Evolutionary conservation across 2,113 vertebrate species (phyloP).

Genomic region (Jaculus jaculus): DNA sequence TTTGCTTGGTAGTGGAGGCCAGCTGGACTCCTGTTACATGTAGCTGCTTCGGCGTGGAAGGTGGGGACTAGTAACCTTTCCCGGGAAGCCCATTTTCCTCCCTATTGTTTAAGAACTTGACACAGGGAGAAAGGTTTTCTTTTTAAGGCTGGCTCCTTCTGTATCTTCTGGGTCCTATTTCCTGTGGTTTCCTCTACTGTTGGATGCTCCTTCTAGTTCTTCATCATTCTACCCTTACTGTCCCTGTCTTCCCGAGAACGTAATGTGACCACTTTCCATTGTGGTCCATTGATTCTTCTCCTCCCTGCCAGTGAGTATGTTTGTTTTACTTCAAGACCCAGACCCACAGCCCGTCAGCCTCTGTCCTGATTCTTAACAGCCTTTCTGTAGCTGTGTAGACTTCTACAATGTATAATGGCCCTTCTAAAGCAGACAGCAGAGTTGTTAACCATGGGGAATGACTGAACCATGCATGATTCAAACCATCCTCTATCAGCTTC

Average conservation of each 20-base stretch:
- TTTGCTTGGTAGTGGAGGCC: neutral
- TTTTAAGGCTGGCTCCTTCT: neutral
- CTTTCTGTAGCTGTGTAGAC: neutral
- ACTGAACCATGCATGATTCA: no score
- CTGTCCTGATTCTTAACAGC: constrained; percentile 1
- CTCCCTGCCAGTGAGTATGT: neutral
- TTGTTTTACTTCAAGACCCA: constrained; percentile 7
- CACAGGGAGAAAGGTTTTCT: neutral
- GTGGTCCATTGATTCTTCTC: neutral
- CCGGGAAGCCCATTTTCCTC: neutral
- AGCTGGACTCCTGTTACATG: neutral
- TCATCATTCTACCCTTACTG: neutral
- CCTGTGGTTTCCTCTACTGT: neutral
- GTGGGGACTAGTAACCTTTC: neutral
- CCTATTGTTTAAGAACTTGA: constrained; percentile 15
- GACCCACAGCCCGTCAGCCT: neutral
- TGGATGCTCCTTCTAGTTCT: neutral
- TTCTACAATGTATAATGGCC: neutral
- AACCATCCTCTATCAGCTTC: no score
- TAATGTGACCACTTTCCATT: neutral
- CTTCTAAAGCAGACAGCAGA: no score
- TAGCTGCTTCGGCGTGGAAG: neutral
- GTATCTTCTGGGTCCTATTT: neutral
- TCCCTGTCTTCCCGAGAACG: neutral
- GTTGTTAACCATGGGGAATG: no score